Conservation (phyloP, 2,113 vertebrate species). For the Corynorhinus townsendii region DNA sequence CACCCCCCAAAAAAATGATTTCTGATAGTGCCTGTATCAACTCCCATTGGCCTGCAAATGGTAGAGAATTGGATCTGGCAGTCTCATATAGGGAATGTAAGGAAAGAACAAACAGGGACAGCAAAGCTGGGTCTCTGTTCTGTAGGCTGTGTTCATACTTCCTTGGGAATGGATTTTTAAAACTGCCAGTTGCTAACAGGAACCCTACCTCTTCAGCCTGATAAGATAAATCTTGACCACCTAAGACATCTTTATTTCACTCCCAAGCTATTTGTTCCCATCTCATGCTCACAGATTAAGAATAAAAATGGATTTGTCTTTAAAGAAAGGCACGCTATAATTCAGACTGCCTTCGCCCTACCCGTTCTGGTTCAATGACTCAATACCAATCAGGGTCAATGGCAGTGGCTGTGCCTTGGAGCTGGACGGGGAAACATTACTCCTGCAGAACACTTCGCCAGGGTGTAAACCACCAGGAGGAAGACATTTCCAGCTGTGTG, state of each 20-base stretch:
- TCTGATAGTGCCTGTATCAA: not conserved
- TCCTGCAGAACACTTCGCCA: not conserved
- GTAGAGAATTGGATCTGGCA: not conserved
- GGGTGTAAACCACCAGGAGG: not conserved
- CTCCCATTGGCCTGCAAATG: not conserved
- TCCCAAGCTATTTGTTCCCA: conserved; percentile 61
- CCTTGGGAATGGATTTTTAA: conserved; percentile 67
- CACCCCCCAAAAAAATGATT: not conserved
- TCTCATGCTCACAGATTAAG: conserved; percentile 62
- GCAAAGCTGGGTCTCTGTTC: conserved; percentile 30
- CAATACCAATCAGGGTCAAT: not conserved
- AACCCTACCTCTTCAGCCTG: conserved; percentile 63
- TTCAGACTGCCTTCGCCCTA: conserved; percentile 27
- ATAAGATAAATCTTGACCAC: conserved; percentile 72
- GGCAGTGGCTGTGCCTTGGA: not conserved
- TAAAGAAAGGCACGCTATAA: conserved; percentile 57
- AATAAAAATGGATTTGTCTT: conserved; percentile 74
- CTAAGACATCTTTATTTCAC: conserved; percentile 78
- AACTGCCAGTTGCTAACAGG: conserved; percentile 48
- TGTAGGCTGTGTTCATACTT: conserved; percentile 69
- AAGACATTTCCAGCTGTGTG: not conserved
- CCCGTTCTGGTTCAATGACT: not conserved
- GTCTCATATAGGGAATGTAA: conserved; percentile 1
- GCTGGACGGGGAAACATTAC: not conserved
- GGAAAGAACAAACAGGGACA: conserved; percentile 36